A percentile compares a stretch with the other conserved stretches of the same genome.
Conservation (phyloP, 2,888 invertebrate species). For the Zonitis immaculata region DNA sequence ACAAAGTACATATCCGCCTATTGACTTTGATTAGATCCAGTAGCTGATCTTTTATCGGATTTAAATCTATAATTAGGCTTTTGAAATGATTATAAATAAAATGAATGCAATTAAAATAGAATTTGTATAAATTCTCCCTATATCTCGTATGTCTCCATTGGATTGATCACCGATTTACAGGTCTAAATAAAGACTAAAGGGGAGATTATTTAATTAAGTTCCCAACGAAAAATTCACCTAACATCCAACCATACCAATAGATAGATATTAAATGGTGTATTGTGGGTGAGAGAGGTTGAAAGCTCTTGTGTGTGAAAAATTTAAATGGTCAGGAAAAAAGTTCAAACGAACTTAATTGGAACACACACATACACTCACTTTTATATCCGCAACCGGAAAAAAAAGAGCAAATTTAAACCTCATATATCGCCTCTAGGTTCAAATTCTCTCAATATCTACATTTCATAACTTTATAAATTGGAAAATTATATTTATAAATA, state of each 20-base stretch:
- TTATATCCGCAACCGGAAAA: not conserved
- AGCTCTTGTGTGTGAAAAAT: not conserved
- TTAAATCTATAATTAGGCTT: slow-evolving; percentile 10
- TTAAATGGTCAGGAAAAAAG: not conserved
- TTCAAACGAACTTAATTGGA: not conserved
- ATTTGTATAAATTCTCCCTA: too few species aligned
- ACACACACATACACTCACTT: not conserved
- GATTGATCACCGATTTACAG: slow-evolving; percentile 17
- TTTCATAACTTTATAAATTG: slow-evolving; percentile 27
- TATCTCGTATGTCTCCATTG: slow-evolving; percentile 14
- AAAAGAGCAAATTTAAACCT: not conserved
- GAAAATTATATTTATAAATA: not conserved
- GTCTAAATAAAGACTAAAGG: slow-evolving; percentile 12
- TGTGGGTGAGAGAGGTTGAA: not conserved
- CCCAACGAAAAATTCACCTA: slow-evolving; percentile 6
- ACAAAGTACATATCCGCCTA: not conserved
- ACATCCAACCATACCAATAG: not conserved
- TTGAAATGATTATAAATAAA: not conserved
- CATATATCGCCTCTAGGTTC: not conserved
- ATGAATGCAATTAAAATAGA: too few species aligned
- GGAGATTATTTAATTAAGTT: slow-evolving; percentile 18
- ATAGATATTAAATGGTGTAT: not conserved
- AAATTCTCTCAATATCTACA: slow-evolving; percentile 27
- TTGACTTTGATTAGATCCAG: not conserved
- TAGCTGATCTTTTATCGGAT: slow-evolving; percentile 16